Evolutionary conservation across 2,888 invertebrate genomes (phyloP).

Genomic region (Epirrhoe tristata): DNA sequence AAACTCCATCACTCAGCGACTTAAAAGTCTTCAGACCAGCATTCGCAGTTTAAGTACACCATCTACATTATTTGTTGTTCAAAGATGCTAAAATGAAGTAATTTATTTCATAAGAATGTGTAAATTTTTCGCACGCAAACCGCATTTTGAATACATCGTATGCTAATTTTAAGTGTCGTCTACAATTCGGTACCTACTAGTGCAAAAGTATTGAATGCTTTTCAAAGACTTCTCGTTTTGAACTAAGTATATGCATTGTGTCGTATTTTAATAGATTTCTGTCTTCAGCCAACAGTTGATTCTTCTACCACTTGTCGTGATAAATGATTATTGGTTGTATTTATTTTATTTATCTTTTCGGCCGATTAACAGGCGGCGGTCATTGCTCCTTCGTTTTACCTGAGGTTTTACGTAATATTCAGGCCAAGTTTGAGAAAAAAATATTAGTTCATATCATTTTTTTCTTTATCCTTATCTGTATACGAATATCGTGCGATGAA

Average conservation of each 20-base stretch:
- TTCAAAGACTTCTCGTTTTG: too few species aligned
- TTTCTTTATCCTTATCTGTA: conserved; percentile 49
- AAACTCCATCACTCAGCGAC: conserved; percentile 33
- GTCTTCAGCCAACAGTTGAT: conserved; percentile 46
- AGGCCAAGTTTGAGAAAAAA: conserved; percentile 27
- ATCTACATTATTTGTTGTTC: conserved; percentile 23
- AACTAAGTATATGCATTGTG: conserved; percentile 54
- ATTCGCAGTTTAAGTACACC: conserved; percentile 20
- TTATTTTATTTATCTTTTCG: conserved; percentile 60
- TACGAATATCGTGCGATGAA: conserved; percentile 53
- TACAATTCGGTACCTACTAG: not conserved
- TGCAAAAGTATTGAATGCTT: not conserved
- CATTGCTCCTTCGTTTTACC: conserved; percentile 62
- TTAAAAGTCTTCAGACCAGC: not conserved
- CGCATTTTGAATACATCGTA: conserved; percentile 26
- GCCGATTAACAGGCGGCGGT: conserved; percentile 59
- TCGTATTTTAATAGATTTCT: conserved; percentile 50
- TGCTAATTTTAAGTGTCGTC: conserved; percentile 22
- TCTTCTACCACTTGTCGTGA: conserved; percentile 53
- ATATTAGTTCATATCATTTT: conserved; percentile 16
- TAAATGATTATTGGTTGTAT: conserved; percentile 63
- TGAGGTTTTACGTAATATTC: conserved; percentile 62
- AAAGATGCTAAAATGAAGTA: conserved; percentile 23
- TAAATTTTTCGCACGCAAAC: conserved; percentile 15
- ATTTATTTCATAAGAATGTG: conserved; percentile 26